Evolutionary conservation across 2,888 invertebrate genomes (phyloP), one percentile per base, ranked within the genome.

Genomic region (Spialia ferax): DNA sequence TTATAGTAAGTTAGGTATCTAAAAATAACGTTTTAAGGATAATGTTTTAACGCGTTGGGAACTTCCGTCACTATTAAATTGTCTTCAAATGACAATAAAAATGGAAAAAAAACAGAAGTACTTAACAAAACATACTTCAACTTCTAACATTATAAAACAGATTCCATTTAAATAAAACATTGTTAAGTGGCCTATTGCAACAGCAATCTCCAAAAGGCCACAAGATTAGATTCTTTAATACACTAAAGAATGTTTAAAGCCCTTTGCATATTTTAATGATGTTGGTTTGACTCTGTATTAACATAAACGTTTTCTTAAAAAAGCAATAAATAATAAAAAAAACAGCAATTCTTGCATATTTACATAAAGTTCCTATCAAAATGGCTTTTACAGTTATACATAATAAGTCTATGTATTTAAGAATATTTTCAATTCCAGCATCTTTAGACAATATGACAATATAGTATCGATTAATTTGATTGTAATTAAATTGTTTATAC

Each of bases 271-370:
- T 8, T 35, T 35, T 1, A 35, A 35, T 11, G 1, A 11, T 1
- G 11, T n/a, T n/a, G n/a, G n/a, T n/a, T 15, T 42, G 38, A 42
- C 38, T 42, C 15, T 42, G 45, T 48, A 7, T 20, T 48, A 18
- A 48, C 18, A 18, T 18, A 48, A 18, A 48, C 18, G 13, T 48
- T 8, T 42, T 48, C 20, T 2, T 20, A 20, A 18, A 20, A 48
- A 48, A 20, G 42, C 48, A 48, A 48, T 48, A 48, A 48, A 48
- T 48, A 48, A 48, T 45, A 48, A 48, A 20, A 48, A 20, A n/a
- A 48, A 4, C n/a, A 42, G 15, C 13, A 20, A 48, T 20, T 20
- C 18, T 48, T 73, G 75, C 69, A 71, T 73, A 69, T 69, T 75
- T 56, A 56, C 56, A 56, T 20, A 35, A 32, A 22, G 56, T 20